A percentile compares a stretch with the other conserved stretches of the same genome.
Evolutionary conservation across 2,888 invertebrate species (phyloP).

Genomic region (Hirtodrosophila histrioides): DNA sequence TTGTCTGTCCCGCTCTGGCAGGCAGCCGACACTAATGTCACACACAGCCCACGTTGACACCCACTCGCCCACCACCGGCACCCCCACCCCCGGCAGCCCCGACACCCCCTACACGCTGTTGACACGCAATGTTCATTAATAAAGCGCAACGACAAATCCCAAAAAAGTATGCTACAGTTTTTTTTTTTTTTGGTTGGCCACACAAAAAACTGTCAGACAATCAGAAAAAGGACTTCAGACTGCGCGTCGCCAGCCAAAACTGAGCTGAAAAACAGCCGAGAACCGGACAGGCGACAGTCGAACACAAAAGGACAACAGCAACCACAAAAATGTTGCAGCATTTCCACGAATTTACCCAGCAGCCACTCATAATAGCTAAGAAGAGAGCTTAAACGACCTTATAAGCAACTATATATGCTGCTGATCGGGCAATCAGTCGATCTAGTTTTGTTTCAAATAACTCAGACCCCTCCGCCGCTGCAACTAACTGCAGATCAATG

Average conservation of each 20-base stretch:
- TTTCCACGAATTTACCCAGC: too few relatives aligned
- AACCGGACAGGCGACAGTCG: neutral
- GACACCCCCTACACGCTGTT: constrained; percentile 30
- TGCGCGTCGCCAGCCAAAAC: constrained; percentile 56
- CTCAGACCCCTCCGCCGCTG: too few relatives aligned
- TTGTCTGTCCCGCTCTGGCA: constrained; percentile 8
- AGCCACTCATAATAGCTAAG: too few relatives aligned
- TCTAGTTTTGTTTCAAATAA: too few relatives aligned
- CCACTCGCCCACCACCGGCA: too few relatives aligned
- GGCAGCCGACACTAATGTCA: neutral
- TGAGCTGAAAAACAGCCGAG: neutral
- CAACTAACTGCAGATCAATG: too few relatives aligned
- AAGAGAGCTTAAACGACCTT: too few relatives aligned
- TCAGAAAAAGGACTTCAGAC: constrained; percentile 67
- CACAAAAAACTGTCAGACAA: constrained; percentile 42
- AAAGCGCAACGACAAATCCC: constrained; percentile 56
- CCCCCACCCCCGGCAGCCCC: neutral
- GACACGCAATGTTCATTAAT: constrained; percentile 72
- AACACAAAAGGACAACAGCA: neutral
- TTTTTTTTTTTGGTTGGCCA: constrained; percentile 25
- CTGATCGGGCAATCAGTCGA: too few relatives aligned
- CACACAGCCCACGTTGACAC: neutral
- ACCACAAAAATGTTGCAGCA: neutral
- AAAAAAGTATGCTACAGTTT: constrained; percentile 53
- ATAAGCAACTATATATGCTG: too few relatives aligned